Evolutionary conservation across 2,888 invertebrate species (phyloP), one percentile per base, ranked within the genome.

Genomic region (Plagiodera versicolora): DNA sequence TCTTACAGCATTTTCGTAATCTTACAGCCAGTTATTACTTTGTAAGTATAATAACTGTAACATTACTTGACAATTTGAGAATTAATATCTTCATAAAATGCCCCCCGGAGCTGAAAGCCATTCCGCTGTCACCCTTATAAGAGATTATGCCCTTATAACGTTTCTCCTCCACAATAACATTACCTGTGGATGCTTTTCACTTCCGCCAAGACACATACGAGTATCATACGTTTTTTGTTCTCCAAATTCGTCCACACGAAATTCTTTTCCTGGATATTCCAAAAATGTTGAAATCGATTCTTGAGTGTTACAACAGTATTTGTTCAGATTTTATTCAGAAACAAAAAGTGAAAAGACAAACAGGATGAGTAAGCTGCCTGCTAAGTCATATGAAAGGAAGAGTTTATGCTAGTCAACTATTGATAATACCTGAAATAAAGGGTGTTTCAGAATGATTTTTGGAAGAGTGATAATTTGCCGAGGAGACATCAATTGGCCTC

Each of bases 11-110:
- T 78, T 79, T 79, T 78, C 75, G 74, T 77, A 78, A 78, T 78
- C 78, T 78, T 77, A 76, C 74, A 78, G 76, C 75, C 78, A 75
- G 77, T 78, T 78, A 78, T 79, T 79, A 78, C 79, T 79, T 78
- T 79, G 77, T 79, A 78, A 77, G 78, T 77, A 79, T 79, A 78
- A 79, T 79, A 78, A 79, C 78, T 77, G 78, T 77, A 76, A 78
- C 76, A 77, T 77, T 77, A 78, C 77, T 79, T 76, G 79, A 79
- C 79, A 78, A 79, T 79, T 77, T 77, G 74, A 75, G 75, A 79
- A 80, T 79, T 79, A 80, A 80, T 80, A 79, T 79, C 79, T 80
- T 80, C 80, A 80, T 80, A 80, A 80, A 80, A 77, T 77, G 79
- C 76, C 75, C 77, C 79, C 73, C 70, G 74, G 74, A 72, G 77